A percentile compares a stretch with the other conserved stretches of the same genome.
These are phyloP conservation scores for Cochlearius cochlearius DNA, from an alignment of 2,113 vertebrate species.

Conservation along the genomic window DNA sequence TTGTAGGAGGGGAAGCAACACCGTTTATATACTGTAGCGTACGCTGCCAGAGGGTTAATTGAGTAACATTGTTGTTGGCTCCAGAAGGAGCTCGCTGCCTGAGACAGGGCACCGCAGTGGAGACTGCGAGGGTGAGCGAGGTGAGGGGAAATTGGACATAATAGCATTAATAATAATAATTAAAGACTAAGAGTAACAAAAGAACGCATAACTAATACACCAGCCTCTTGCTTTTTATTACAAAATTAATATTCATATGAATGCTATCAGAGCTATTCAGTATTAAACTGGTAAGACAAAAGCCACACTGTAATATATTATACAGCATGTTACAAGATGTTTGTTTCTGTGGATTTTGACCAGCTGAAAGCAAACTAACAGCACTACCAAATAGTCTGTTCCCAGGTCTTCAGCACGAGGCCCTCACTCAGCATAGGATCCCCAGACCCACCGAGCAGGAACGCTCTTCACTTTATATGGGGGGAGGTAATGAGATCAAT, in stretches of 20 bases:
- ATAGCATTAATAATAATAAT: slow-evolving; percentile 57
- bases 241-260: slow-evolving; percentile 41
- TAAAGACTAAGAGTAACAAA: slow-evolving; percentile 59
- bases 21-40: not conserved
- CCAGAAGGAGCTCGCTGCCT: slow-evolving; percentile 52
- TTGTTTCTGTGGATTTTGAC: slow-evolving; percentile 42
- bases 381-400: not conserved
- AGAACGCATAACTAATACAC: slow-evolving; percentile 47
- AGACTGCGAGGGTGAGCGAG: slow-evolving; percentile 52
- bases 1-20: slow-evolving; percentile 27
- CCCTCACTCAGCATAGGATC: slow-evolving; percentile 14
- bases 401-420: not conserved
- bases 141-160: slow-evolving; percentile 58
- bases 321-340: not conserved
- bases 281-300: slow-evolving; percentile 70
- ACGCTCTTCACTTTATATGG: slow-evolving; percentile 69
- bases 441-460: slow-evolving; percentile 9
- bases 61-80: slow-evolving; percentile 63
- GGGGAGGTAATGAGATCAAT: slow-evolving; percentile 80
- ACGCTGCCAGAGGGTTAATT: slow-evolving; percentile 72
- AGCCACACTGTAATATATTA: slow-evolving; percentile 32
- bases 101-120: slow-evolving; percentile 36
- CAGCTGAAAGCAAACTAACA: slow-evolving; percentile 1
- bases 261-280: slow-evolving; percentile 43
- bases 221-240: slow-evolving; percentile 50